A percentile compares a stretch with the other conserved stretches of the same genome.
Conservation (phyloP, 2,888 invertebrate genomes). For the Papilio protenor region DNA sequence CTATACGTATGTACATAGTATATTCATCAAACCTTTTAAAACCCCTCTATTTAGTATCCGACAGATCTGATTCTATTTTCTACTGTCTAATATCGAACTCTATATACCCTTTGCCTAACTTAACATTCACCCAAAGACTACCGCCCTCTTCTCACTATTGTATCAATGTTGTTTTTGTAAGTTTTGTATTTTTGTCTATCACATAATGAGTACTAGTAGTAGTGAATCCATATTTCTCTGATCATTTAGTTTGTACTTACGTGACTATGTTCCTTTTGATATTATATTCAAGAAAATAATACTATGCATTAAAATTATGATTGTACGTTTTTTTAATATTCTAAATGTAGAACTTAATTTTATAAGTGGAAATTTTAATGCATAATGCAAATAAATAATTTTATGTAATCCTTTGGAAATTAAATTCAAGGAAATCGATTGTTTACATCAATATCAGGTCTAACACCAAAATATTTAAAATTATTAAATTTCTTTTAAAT, state of each 20-base stretch:
- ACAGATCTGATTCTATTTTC: slow-evolving; percentile 11
- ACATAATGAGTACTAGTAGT: slow-evolving; percentile 49
- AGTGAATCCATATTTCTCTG: slow-evolving; percentile 40
- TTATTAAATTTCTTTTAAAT: background rate
- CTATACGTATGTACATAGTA: slow-evolving; percentile 11
- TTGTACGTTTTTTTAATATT: background rate
- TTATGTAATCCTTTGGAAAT: background rate
- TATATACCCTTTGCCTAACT: slow-evolving; percentile 7
- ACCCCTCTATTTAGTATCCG: background rate
- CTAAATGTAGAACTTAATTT: background rate
- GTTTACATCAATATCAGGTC: background rate
- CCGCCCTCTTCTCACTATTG: slow-evolving; percentile 84
- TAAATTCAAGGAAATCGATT: background rate
- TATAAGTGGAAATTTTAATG: slow-evolving; percentile 5
- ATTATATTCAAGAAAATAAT: background rate
- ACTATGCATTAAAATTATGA: slow-evolving; percentile 22
- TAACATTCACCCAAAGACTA: slow-evolving; percentile 58
- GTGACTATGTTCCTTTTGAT: slow-evolving; percentile 21
- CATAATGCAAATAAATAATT: background rate
- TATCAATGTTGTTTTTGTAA: slow-evolving; percentile 77
- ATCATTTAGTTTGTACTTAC: slow-evolving; percentile 25
- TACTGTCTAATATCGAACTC: slow-evolving; percentile 10
- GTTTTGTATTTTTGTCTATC: slow-evolving; percentile 47
- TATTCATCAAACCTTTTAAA: background rate
- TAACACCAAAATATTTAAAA: background rate